phyloP scores from a whole-genome alignment of 1,140 invertebrate genomes.

The Artemia franciscana region DNA sequence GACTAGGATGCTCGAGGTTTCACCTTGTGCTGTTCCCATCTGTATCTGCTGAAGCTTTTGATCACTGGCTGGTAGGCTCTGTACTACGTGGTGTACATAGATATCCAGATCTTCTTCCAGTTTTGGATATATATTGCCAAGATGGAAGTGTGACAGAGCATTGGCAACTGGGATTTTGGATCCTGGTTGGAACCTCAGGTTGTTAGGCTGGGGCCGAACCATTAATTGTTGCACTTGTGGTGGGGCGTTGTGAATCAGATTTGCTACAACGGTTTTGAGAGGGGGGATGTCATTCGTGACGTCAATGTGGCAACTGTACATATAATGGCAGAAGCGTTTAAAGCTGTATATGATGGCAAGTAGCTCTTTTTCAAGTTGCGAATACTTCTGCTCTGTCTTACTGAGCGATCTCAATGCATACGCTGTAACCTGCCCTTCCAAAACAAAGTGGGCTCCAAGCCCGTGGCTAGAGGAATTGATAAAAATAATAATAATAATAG shows the following conservation, averaged over 20 bases:
- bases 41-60: neutral
- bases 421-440: neutral
- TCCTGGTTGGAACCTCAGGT: neutral
- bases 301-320: neutral
- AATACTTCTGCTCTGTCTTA: neutral
- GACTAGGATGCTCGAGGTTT: neutral
- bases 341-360: neutral
- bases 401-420: neutral
- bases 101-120: neutral
- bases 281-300: neutral
- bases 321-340: neutral
- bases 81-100: neutral
- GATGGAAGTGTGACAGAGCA: no score
- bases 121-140: neutral
- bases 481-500: no score
- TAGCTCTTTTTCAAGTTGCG: neutral
- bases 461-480: neutral
- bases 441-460: neutral
- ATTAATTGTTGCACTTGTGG: neutral
- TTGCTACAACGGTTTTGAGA: neutral
- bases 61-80: neutral
- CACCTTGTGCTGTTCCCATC: neutral
- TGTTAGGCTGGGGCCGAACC: neutral
- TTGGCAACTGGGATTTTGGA: neutral
- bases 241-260: neutral